phyloP scores from a whole-genome alignment of 1,140 invertebrate species.

The Pseudomyrmex flavicornis region DNA sequence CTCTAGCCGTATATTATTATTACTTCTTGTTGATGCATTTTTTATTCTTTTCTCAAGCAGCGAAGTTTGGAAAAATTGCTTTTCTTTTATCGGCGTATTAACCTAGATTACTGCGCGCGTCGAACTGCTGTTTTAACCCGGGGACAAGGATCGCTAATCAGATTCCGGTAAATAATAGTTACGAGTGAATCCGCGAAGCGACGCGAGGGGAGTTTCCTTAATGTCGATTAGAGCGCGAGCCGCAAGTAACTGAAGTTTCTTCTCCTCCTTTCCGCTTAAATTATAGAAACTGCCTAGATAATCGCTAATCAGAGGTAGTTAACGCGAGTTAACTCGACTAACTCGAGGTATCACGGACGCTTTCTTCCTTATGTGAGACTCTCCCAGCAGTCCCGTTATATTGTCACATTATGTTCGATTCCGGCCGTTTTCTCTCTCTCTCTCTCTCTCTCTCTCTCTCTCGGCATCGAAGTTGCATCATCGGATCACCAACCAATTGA shows the following conservation, averaged over 20 bases:
- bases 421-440: constrained; percentile 13
- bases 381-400: not conserved
- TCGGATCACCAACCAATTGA: constrained; percentile 37
- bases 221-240: not conserved
- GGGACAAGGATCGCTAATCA: not conserved
- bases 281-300: constrained; percentile 16
- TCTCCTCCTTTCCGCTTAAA: not conserved
- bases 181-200: not conserved
- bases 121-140: not conserved
- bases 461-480: constrained; percentile 30
- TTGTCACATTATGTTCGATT: constrained; percentile 30
- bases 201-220: not conserved
- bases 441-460: constrained; percentile 24
- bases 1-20: no score
- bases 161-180: constrained; percentile 4
- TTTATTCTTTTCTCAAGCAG: not conserved
- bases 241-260: not conserved
- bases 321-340: constrained; percentile 19
- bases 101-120: no score
- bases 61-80: not conserved
- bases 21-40: not conserved
- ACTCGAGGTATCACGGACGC: not conserved
- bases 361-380: constrained; percentile 5
- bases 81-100: not conserved
- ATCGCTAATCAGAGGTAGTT: constrained; percentile 13